A percentile compares a stretch with the other conserved stretches of the same genome.
phyloP scores from a whole-genome alignment of 2,888 invertebrate species.

The Geotrupes spiniger region DNA sequence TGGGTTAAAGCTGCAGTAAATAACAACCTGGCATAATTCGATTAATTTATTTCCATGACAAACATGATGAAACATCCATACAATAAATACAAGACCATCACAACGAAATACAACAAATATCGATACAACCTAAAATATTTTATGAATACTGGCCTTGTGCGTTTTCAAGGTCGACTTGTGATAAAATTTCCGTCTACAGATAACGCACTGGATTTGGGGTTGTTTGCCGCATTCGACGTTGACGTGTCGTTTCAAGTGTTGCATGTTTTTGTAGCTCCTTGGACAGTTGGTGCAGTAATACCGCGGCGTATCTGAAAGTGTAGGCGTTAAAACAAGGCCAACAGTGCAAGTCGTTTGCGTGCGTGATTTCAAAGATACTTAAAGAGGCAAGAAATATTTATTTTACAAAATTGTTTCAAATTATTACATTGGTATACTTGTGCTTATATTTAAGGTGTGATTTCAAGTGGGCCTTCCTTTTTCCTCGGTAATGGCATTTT shows the following conservation, averaged over 20 bases:
- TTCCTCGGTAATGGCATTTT: constrained; percentile 20
- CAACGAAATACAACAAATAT: no score
- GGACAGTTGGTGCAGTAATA: constrained; percentile 52
- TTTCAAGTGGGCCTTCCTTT: constrained; percentile 22
- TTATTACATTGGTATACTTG: not conserved
- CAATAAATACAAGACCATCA: no score
- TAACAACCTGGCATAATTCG: no score
- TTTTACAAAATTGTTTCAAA: constrained; percentile 1
- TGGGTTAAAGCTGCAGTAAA: no score
- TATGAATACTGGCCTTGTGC: constrained; percentile 7
- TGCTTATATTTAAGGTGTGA: not conserved
- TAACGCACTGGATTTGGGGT: constrained; percentile 53
- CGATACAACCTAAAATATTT: not conserved
- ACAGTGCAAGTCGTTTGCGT: no score
- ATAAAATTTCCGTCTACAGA: constrained; percentile 40
- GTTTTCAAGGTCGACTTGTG: constrained; percentile 18
- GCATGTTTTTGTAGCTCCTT: constrained; percentile 55
- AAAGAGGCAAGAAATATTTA: not conserved
- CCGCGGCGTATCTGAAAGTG: not conserved
- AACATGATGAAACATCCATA: no score
- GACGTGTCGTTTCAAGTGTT: constrained; percentile 55
- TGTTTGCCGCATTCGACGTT: constrained; percentile 56
- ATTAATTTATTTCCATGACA: no score
- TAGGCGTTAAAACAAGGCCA: not conserved
- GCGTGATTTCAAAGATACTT: constrained; percentile 2